Evolutionary conservation across 2,113 vertebrate species (phyloP).

Genomic region (Patagioenas fasciata): DNA sequence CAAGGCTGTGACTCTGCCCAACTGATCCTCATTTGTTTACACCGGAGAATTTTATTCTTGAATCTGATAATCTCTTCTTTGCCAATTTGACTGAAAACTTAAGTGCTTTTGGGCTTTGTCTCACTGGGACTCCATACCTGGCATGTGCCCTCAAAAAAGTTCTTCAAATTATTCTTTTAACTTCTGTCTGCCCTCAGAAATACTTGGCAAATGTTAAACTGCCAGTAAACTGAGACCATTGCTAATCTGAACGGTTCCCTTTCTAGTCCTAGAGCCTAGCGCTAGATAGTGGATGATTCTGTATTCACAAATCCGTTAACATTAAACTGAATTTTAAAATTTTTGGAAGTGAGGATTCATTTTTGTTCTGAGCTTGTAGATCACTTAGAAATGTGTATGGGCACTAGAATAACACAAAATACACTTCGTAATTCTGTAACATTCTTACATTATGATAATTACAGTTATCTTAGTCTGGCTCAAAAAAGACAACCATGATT

Average conservation of each 20-base stretch:
- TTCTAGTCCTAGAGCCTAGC: not conserved
- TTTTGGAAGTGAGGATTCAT: not conserved
- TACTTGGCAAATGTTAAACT: not conserved
- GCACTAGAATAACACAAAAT: not conserved
- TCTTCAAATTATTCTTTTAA: not conserved
- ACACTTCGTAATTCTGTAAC: not conserved
- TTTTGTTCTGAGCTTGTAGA: not conserved
- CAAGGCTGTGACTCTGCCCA: not conserved
- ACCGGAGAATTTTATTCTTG: not conserved
- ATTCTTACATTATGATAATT: not conserved
- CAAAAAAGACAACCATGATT: not conserved
- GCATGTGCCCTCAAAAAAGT: rapidly evolving
- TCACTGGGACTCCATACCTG: not conserved
- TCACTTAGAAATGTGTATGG: not conserved
- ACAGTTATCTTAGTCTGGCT: not conserved
- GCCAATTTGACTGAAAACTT: not conserved
- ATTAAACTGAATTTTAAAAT: not conserved
- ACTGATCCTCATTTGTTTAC: not conserved
- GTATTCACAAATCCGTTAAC: not conserved
- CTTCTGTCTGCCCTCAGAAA: not conserved
- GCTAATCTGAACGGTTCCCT: not conserved
- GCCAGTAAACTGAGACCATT: not conserved
- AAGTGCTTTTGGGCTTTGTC: not conserved
- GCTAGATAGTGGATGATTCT: not conserved
- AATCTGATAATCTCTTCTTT: not conserved